A percentile compares a stretch with the other conserved stretches of the same genome.
Evolutionary conservation across 2,888 invertebrate species (phyloP).

Genomic region (Toxonevra muliebris): DNA sequence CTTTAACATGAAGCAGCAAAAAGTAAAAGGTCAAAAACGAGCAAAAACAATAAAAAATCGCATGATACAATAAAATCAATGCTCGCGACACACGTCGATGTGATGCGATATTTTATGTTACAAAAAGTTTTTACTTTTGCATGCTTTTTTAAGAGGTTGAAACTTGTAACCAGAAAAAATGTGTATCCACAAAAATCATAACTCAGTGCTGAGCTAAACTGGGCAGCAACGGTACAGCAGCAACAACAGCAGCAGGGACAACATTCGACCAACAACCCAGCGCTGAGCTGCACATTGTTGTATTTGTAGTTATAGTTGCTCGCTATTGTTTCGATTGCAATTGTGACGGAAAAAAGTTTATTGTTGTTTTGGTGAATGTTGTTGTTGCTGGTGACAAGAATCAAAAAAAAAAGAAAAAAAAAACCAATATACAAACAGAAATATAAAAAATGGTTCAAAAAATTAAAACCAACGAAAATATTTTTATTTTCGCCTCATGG

Average conservation of each 20-base stretch:
- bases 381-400: not conserved
- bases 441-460: not conserved
- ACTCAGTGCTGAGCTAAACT: not conserved
- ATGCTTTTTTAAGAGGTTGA: not conserved
- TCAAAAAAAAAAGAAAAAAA: not conserved
- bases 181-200: constrained; percentile 1
- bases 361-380: too few species aligned
- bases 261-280: too few species aligned
- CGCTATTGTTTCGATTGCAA: too few species aligned
- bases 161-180: too few species aligned
- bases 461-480: not conserved
- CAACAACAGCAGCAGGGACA: too few species aligned
- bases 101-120: not conserved
- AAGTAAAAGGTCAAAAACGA: not conserved
- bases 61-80: constrained; percentile 15
- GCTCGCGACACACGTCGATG: constrained; percentile 14
- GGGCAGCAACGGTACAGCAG: not conserved
- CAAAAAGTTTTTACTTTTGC: not conserved
- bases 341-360: too few species aligned
- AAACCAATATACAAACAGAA: not conserved
- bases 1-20: too few species aligned
- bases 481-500: not conserved
- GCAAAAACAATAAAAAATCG: constrained; percentile 5
- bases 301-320: too few species aligned
- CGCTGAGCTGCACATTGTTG: too few species aligned